Base-by-base conservation (phyloP, 2,797 vertebrate species). In the Hypotaenidia philippensis region DNA sequence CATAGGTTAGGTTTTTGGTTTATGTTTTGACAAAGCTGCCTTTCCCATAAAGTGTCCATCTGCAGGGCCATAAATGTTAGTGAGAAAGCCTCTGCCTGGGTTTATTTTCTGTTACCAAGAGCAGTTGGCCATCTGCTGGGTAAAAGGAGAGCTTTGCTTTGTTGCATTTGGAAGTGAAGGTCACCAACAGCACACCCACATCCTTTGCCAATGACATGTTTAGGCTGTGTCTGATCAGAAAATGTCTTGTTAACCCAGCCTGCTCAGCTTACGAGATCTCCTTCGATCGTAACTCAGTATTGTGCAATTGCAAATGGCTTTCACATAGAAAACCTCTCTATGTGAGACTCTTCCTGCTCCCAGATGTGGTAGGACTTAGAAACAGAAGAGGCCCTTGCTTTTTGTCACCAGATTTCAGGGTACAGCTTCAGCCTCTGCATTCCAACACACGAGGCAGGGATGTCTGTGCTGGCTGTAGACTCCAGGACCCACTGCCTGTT, bases 61-160 rank as follows among this genome's bases (percentile, higher is more conserved):
- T 96, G 93, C 71, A 83, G 61, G 36, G 68, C 80, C 80, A 87
- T 91, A 93, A 94, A 89, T 53, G 47, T 38, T 69, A 91, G 70
- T 2, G 56, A 95, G 50, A 79, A 95, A 91, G 68, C 70, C 64
- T 83, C 60, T 69, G 74, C 74, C 84, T 80, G 41, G 72, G 81
- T 96, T 95, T 91, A 92, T 94, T 93, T 94, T 87, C 75, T 97
- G 59, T 88, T 89, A 94, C 47, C 78, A 72, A 78, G 81, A 88
- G 47, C 79, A 92, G 63, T 20, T 72, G 77, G 56, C 88, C 80
- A 93, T 94, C 93, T 94, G 91, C 64, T 55, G 69, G 41, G 61
- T 85, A 66, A 85, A 78, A 78, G 70, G 75, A 93, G 92, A 55
- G 83, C 53, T 81, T 32, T 81, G 68, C 50, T 89, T 89, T 52